Evolutionary conservation across 2,113 vertebrate species (phyloP).

Genomic region (Tyrannus savana): DNA sequence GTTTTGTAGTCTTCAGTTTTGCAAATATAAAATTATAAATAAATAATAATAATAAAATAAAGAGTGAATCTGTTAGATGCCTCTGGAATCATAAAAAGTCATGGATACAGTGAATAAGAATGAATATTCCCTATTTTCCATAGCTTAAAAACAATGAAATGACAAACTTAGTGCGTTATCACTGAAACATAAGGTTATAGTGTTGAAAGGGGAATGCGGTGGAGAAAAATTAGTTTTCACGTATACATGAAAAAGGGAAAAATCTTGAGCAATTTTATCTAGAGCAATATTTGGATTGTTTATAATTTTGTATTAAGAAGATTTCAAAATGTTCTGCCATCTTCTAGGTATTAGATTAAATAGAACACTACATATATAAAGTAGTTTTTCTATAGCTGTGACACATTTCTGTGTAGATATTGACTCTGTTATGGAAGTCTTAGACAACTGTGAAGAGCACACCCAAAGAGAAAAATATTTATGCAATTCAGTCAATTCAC

Average conservation of each 20-base stretch:
- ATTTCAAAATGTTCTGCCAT: background rate
- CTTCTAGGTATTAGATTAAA: background rate
- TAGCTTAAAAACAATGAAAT: background rate
- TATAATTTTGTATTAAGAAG: background rate
- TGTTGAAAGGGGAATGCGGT: background rate
- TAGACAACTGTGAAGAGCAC: background rate
- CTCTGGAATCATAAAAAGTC: background rate
- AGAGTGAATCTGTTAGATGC: background rate
- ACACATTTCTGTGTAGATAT: background rate
- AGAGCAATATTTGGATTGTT: background rate
- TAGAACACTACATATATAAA: background rate
- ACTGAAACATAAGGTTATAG: background rate
- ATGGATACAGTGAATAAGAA: background rate
- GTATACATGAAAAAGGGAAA: background rate
- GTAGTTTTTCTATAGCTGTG: background rate
- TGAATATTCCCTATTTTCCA: background rate
- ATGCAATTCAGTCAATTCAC: background rate
- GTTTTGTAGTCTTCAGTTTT: background rate
- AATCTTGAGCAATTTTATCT: background rate
- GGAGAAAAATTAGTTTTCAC: background rate
- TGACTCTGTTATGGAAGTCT: background rate
- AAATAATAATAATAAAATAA: background rate
- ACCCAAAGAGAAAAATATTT: background rate
- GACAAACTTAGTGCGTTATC: background rate
- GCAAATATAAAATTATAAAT: background rate